Evolutionary conservation across 2,113 vertebrate genomes (phyloP).

Genomic region (Saimiri boliviensis): DNA sequence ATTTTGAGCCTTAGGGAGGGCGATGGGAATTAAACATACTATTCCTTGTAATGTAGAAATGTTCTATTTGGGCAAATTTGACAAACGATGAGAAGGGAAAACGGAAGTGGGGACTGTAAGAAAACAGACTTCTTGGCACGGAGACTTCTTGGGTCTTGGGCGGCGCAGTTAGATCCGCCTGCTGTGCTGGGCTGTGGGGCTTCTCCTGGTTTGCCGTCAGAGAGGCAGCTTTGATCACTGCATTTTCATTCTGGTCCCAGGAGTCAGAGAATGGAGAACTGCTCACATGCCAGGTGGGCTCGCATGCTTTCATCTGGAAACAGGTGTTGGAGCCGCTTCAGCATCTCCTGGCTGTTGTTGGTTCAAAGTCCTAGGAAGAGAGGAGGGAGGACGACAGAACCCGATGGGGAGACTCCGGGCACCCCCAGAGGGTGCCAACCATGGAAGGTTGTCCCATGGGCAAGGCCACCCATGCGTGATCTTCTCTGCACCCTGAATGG

Average conservation of each 20-base stretch:
- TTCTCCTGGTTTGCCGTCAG: background rate
- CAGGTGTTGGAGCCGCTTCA: background rate
- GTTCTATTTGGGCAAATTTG: background rate
- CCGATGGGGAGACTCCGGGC: background rate
- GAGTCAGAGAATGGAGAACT: background rate
- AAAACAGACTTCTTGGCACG: background rate
- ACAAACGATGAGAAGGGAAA: background rate
- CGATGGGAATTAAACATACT: background rate
- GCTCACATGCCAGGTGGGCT: background rate
- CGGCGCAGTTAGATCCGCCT: fast-evolving
- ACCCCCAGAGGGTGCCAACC: background rate
- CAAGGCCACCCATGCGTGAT: background rate
- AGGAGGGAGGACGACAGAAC: background rate
- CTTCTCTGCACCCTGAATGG: background rate
- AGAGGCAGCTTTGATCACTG: background rate
- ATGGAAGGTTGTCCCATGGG: background rate
- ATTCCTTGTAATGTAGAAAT: background rate
- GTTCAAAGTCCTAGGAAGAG: background rate
- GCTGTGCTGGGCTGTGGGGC: background rate
- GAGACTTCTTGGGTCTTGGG: background rate
- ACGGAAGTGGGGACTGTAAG: background rate
- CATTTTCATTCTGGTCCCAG: background rate
- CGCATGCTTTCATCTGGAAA: background rate
- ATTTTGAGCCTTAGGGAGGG: background rate
- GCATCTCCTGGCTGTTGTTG: background rate